phyloP scores from a whole-genome alignment of 2,888 invertebrate species.

The Brachypterus glaber region DNA sequence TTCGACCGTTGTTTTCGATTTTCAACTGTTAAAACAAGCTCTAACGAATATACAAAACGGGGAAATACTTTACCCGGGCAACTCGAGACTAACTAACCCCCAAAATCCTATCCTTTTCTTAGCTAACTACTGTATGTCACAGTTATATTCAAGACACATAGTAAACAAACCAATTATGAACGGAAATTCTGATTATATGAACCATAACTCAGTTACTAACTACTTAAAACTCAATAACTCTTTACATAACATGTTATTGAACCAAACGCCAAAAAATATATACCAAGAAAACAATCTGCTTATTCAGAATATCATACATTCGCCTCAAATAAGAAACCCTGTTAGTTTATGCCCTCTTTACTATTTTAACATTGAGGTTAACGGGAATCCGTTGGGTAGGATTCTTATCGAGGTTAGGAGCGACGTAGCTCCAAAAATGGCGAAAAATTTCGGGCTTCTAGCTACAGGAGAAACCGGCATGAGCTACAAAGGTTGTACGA shows the following conservation, averaged over 20 bases:
- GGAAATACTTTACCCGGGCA: conserved; percentile 41
- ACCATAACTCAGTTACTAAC: conserved; percentile 37
- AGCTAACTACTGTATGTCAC: conserved; percentile 69
- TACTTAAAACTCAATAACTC: conserved; percentile 30
- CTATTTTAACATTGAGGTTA: conserved; percentile 62
- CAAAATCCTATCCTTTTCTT: conserved; percentile 63
- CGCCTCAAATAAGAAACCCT: conserved; percentile 47
- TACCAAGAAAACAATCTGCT: conserved; percentile 37
- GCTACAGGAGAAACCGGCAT: conserved; percentile 64
- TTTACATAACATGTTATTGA: conserved; percentile 30
- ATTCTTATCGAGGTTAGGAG: conserved; percentile 68
- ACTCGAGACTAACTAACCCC: conserved; percentile 38
- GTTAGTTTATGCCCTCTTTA: conserved; percentile 58
- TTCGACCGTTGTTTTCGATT: conserved; percentile 55
- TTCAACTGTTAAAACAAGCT: conserved; percentile 56
- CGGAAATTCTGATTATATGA: conserved; percentile 41
- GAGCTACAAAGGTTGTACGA: conserved; percentile 69
- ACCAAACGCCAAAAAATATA: conserved; percentile 36
- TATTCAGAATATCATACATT: conserved; percentile 42
- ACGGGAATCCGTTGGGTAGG: conserved; percentile 59
- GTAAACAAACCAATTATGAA: conserved; percentile 45
- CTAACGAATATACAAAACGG: conserved; percentile 53
- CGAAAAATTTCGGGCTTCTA: conserved; percentile 65
- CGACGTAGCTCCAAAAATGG: conserved; percentile 73
- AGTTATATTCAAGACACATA: conserved; percentile 57